A percentile compares a stretch with the other conserved stretches of the same genome.
Evolutionary conservation across 2,113 vertebrate species (phyloP).

Genomic region (Sterna hirundo): DNA sequence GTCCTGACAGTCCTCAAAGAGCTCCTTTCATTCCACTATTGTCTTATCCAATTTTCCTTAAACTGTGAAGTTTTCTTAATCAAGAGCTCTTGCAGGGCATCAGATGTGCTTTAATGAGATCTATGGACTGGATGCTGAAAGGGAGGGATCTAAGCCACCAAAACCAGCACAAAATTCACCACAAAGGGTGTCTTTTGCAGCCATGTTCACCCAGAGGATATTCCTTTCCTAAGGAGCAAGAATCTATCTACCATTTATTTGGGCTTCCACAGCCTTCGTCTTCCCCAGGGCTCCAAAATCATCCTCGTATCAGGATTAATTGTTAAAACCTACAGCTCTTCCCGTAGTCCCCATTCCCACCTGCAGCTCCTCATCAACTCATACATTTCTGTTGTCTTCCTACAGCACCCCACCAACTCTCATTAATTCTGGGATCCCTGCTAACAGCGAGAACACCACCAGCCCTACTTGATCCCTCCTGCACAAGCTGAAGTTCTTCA

Average conservation of each 20-base stretch:
- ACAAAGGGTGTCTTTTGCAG: background rate
- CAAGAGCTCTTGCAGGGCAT: background rate
- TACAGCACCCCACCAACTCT: background rate
- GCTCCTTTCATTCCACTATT: background rate
- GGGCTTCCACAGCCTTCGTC: background rate
- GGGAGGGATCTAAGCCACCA: background rate
- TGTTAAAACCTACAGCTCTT: background rate
- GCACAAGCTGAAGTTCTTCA: background rate
- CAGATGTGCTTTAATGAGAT: background rate
- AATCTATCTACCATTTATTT: background rate
- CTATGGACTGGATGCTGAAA: background rate
- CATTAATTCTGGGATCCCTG: background rate
- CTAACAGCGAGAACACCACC: background rate
- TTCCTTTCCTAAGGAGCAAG: background rate
- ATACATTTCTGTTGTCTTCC: background rate
- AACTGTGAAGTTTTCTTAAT: background rate
- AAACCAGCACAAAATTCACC: background rate
- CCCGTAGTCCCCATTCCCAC: background rate
- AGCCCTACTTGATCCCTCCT: background rate
- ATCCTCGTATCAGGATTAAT: rapidly evolving
- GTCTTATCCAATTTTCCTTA: background rate
- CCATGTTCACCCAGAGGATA: background rate
- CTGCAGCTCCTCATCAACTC: background rate
- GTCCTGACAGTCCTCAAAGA: background rate
- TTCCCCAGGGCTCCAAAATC: background rate